Base-by-base conservation (phyloP, 2,888 invertebrate species). In the Aspidiotus destructor region DNA sequence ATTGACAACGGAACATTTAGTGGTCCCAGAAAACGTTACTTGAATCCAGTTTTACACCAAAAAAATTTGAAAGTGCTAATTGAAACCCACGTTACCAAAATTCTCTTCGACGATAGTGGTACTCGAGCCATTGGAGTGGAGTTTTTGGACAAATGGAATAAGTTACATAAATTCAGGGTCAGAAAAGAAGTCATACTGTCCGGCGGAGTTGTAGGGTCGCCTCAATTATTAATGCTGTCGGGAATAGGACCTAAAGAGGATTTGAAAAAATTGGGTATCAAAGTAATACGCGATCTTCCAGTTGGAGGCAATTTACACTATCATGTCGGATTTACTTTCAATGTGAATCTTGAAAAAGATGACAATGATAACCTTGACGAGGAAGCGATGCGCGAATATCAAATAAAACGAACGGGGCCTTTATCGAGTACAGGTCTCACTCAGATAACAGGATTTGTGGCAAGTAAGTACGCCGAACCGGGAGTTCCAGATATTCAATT, bases 91-190 rank as follows among this genome's bases (percentile, higher is more conserved):
- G 84, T 81, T 10, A 77, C 78, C 41, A 79, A 79, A 70, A 74
- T 85, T 40, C 73, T 81, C 28, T 78, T 85, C 62, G 80, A 84
- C 73, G 73, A 75, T 0, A 57, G 73, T 10, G 77, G 76, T 11
- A 81, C 80, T 73, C 81, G 86, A 72, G 89, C 91, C 0, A 85
- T 84, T 70, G 89, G 91, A 0, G 86, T 92, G 0, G 86, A 91
- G 75, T 89, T 87, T 73, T 81, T 88, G 41, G 72, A 72, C 48
- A 68, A 62, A 13, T 73, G 74, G n/a, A 76, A 76, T 5, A 72
- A 70, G 16, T 44, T 44, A 11, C 63, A 13, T 8, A 67, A 70
- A 60, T 84, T 91, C 2, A 79, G 86, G 68, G 84, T 84, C 7
- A 77, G 77, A 10, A 83, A 82, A 70, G 85, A 85, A 73, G 80